Conservation (phyloP, 64 coral and sea anemone genomes). For the Anthopleura sola region DNA sequence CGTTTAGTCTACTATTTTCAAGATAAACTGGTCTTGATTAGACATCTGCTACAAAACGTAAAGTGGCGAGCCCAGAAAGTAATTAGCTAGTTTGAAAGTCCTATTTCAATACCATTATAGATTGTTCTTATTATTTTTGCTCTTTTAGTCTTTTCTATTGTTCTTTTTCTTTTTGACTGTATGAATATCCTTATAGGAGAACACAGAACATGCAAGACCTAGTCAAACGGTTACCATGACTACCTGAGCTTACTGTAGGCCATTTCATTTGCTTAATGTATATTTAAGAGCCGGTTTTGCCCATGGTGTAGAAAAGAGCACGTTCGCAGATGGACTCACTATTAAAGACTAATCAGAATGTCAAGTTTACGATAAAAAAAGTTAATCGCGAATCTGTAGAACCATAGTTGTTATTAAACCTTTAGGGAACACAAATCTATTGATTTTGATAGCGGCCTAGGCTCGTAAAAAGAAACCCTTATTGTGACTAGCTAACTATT, state of each 20-base stretch:
- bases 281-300: not conserved
- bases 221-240: not conserved
- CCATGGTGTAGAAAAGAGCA: not conserved
- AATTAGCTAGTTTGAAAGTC: not conserved
- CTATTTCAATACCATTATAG: not conserved
- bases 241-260: not conserved
- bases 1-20: not conserved
- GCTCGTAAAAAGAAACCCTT: not conserved
- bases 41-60: not conserved
- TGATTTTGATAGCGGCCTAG: not conserved
- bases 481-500: not conserved
- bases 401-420: not conserved
- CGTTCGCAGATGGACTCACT: not conserved
- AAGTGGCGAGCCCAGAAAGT: not conserved
- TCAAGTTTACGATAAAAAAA: not conserved
- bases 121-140: slow-evolving; percentile 7
- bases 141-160: not conserved
- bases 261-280: slow-evolving; percentile 6
- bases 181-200: not conserved
- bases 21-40: not conserved
- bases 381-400: not conserved
- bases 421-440: not conserved
- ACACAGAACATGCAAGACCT: not conserved
- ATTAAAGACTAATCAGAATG: not conserved
- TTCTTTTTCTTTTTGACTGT: not conserved